Evolutionary conservation across 2,113 vertebrate species (phyloP).

Genomic region (Meriones unguiculatus): DNA sequence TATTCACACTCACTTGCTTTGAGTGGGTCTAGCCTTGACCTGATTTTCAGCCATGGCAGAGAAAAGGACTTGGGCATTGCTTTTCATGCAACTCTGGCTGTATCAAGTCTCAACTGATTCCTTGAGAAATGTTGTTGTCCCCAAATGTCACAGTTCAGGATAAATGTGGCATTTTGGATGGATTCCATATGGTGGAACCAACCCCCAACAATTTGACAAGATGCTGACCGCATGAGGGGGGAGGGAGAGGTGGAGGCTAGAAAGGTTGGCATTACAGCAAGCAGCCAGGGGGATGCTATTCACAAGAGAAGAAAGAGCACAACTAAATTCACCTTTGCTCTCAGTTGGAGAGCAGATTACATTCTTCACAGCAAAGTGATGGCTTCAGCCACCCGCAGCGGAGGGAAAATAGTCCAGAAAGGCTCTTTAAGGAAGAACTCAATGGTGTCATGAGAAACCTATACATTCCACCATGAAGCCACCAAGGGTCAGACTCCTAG

Average conservation of each 20-base stretch:
- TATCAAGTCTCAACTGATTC: conserved; percentile 15
- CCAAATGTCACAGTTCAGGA: neutral
- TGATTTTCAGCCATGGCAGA: neutral
- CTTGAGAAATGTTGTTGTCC: neutral
- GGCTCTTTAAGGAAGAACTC: conserved; percentile 59
- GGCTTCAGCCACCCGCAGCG: conserved; percentile 55
- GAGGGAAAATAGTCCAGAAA: conserved; percentile 67
- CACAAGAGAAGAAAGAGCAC: conserved; percentile 70
- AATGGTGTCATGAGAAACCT: conserved; percentile 38
- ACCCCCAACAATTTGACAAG: neutral
- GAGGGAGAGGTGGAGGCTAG: neutral
- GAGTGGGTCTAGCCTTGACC: neutral
- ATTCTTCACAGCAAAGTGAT: conserved; percentile 68
- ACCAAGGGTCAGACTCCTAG: conserved; percentile 63
- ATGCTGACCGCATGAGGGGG: conserved; percentile 41
- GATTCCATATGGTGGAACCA: conserved; percentile 31
- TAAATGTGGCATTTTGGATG: conserved; percentile 3
- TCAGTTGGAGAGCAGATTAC: conserved; percentile 77
- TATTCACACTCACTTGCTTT: neutral
- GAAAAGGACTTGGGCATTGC: neutral
- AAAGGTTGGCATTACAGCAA: conserved; percentile 52
- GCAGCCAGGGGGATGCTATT: conserved; percentile 65
- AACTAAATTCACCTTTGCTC: conserved; percentile 76
- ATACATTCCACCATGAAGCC: neutral
- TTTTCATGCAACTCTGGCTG: neutral